These are phyloP conservation scores for Butorides virescens DNA, from an alignment of 2,113 vertebrate genomes.

Conservation along the genomic window DNA sequence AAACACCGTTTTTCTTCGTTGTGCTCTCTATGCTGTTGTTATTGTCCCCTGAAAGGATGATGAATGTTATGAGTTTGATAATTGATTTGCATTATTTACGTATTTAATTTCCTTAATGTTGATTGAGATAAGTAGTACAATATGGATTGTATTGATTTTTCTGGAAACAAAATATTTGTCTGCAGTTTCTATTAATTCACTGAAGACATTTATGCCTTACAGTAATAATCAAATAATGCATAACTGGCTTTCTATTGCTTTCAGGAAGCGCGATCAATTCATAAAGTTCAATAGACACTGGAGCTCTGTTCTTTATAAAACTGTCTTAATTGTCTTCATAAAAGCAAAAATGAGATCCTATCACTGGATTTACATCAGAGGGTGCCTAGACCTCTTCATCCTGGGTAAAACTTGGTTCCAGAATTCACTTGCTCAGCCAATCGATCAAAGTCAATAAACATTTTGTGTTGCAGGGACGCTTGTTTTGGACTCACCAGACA, in stretches of 20 bases:
- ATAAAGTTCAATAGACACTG: not conserved
- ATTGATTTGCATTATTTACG: not conserved
- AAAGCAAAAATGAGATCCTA: not conserved
- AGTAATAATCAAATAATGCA: not conserved
- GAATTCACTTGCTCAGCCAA: not conserved
- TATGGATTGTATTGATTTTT: conserved; percentile 8
- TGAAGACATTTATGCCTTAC: not conserved
- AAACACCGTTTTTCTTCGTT: not conserved
- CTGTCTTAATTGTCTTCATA: not conserved
- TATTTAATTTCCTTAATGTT: not conserved
- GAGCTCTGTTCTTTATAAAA: not conserved
- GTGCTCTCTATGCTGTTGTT: not conserved
- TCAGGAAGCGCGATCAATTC: not conserved
- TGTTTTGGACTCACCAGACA: not conserved
- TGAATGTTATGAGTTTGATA: not conserved
- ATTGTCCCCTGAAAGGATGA: not conserved
- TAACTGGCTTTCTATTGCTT: not conserved
- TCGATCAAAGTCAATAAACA: not conserved
- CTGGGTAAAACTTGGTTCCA: not conserved
- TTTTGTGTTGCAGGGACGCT: not conserved
- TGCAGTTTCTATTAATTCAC: not conserved
- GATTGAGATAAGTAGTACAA: not conserved
- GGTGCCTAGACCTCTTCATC: not conserved
- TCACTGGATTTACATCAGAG: not conserved
- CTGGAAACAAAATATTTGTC: not conserved